phyloP scores from a whole-genome alignment of 2,797 vertebrate genomes.

The Lates japonicus region DNA sequence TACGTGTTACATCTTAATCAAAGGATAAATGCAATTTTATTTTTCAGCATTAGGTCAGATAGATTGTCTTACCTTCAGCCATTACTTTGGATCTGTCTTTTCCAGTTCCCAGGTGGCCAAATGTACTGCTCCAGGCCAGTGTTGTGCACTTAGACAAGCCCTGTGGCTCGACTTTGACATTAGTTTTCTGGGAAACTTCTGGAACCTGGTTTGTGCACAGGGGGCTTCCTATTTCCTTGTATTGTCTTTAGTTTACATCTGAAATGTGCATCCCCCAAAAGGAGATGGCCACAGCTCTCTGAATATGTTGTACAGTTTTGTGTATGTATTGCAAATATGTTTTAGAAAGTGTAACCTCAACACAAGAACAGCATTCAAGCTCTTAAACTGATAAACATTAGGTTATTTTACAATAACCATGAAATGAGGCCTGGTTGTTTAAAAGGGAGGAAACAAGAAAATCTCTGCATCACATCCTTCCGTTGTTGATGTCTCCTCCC shows the following conservation, averaged over 20 bases:
- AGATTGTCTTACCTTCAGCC: slow-evolving; percentile 79
- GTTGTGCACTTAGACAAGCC: slow-evolving; percentile 24
- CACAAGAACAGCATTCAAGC: neutral
- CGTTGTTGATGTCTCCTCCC: slow-evolving; percentile 42
- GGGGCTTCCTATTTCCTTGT: slow-evolving; percentile 82
- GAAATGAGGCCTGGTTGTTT: neutral
- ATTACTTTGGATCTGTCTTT: slow-evolving; percentile 56
- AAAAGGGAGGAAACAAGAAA: slow-evolving; percentile 15
- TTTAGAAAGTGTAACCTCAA: neutral
- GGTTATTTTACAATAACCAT: neutral
- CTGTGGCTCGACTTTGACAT: slow-evolving; percentile 29
- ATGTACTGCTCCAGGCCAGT: slow-evolving; percentile 34
- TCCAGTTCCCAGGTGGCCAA: slow-evolving; percentile 40
- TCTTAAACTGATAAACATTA: neutral
- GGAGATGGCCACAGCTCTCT: slow-evolving; percentile 11
- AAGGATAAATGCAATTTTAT: neutral
- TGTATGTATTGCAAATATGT: neutral
- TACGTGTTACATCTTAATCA: neutral
- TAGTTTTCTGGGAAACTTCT: slow-evolving; percentile 65
- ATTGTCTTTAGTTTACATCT: slow-evolving; percentile 75
- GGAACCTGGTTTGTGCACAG: slow-evolving; percentile 39
- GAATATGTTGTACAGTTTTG: slow-evolving; percentile 3
- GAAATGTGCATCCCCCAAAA: slow-evolving; percentile 37
- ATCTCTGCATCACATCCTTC: slow-evolving; percentile 38
- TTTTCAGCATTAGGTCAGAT: neutral